Conservation (phyloP, 92 coral and sea anemone genomes). For the Heteractis magnifica region DNA sequence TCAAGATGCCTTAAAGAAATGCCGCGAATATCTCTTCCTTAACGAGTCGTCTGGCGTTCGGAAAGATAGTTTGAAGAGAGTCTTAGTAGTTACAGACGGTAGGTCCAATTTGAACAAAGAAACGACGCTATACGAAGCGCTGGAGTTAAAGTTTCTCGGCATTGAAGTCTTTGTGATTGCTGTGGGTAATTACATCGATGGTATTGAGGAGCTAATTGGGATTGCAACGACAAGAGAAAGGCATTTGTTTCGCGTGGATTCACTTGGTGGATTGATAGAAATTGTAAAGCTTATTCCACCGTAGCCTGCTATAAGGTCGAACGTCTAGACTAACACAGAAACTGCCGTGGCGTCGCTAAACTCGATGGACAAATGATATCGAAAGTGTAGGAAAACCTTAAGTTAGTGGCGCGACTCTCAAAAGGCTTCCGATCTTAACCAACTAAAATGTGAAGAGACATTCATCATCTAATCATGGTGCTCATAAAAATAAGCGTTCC, state of each 20-base stretch:
- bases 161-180: conserved; percentile 81
- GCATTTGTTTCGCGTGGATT: conserved; percentile 68
- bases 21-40: conserved; percentile 45
- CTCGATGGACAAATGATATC: too few species aligned
- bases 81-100: conserved; percentile 76
- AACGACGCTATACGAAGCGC: conserved; percentile 61
- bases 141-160: conserved; percentile 46
- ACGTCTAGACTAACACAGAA: too few species aligned
- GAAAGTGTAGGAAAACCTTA: too few species aligned
- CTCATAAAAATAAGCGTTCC: too few species aligned
- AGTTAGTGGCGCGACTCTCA: too few species aligned
- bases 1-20: conserved; percentile 59
- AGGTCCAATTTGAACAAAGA: conserved; percentile 62
- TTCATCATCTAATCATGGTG: too few species aligned
- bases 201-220: conserved; percentile 67
- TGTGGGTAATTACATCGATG: conserved; percentile 66
- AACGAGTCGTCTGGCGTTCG: conserved; percentile 47
- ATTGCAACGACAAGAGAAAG: conserved; percentile 63
- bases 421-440: too few species aligned
- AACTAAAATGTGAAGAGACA: too few species aligned
- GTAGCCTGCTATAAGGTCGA: conserved; percentile 1
- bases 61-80: conserved; percentile 44
- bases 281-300: conserved; percentile 32
- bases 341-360: too few species aligned
- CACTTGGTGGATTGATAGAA: conserved; percentile 26